Base-by-base conservation (phyloP, 2,797 vertebrate genomes). In the Capromys pilorides region DNA sequence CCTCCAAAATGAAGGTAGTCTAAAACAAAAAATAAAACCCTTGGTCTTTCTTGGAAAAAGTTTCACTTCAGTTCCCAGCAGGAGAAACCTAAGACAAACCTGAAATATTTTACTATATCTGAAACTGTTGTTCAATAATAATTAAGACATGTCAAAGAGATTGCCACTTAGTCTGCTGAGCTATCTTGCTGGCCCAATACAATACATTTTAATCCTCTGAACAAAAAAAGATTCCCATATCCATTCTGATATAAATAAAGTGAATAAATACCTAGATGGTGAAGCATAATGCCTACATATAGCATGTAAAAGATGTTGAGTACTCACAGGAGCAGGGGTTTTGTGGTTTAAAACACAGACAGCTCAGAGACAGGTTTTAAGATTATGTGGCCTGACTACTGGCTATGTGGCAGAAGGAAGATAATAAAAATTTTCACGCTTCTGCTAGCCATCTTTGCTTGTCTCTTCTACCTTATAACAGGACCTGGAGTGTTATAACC, bases 101-200 rank as follows among this genome's bases (percentile, higher is more conserved):
- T 79, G 33, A 89, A 92, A 83, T 28, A 11, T 31, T 64, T 39
- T 67, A 75, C 19, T 78, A 31, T 36, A 93, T 80, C 26, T 85
- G 87, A 93, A 93, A 85, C 54, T 67, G n/a, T 5, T 39, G 21
- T 19, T 92, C 85, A 86, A 91, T 33, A 88, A 57, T 62, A 93
- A 62, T 45, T 19, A 10, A 69, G 33, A 69, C 36, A 19, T 39
- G 49, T 51, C 86, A 79, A 75, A 83, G 26, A 86, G 19, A 51
- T 22, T 73, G 18, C 80, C 62, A 69, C 54, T 57, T 18, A 57
- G 54, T 57, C 54, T 57, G 14, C 54, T 57, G 54, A 57, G 54
- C 16, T 57, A 57, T 18, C 54, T 57, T 0, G 16, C 54, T 18
- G 16, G 16, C 54, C 16, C 54, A 57, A 57, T 57, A 73, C 33